Base-by-base conservation (phyloP, 2,888 invertebrate species). In the Pristionchus exspectatus region DNA sequence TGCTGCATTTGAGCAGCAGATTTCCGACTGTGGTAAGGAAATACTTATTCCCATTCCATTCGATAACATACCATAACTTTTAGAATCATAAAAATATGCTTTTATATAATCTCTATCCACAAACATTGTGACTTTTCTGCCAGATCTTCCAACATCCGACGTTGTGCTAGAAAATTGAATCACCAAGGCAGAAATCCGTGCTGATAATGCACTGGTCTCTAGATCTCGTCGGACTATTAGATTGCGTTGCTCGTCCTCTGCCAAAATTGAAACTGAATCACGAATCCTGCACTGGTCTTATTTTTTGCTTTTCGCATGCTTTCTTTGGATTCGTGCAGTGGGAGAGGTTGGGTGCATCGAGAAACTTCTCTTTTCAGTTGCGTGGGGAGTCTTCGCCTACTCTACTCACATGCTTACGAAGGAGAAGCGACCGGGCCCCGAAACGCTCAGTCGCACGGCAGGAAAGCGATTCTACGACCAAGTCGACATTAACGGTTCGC, bases 401-500 rank as follows among this genome's bases (percentile, higher is more conserved):
- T 90, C 84, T 12, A 38, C 91, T 1, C 90, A 90, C 30, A 89
- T 90, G 77, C 91, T 93, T 0, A 77, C 88, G 0, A 72, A 66
- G 72, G 89, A 89, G 24, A 66, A 27, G n/a, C 7, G 27, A 44
- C 59, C 30, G 5, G 89, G 66, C 9, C 81, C 81, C 10, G 92
- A 92, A 63, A 93, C 93, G 16, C 74, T 92, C 74, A 91, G 92
- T 87, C 88, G 93, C 30, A 91, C 90, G 24, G 90, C 90, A 16
- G 93, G 93, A 21, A 91, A 90, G 87, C 90, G 91, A 69, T 90
- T 93, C 33, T 93, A 93, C 90, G 93, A 93, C 63, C 92, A 92
- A 33, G 91, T 93, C 66, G 91, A 91, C 30, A 91, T 93, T 21
- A 91, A 91, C 83, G 91, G 92, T 91, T 0, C 63, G 30, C 9